Evolutionary conservation across 2,113 vertebrate genomes (phyloP).

Genomic region (Condylura cristata): DNA sequence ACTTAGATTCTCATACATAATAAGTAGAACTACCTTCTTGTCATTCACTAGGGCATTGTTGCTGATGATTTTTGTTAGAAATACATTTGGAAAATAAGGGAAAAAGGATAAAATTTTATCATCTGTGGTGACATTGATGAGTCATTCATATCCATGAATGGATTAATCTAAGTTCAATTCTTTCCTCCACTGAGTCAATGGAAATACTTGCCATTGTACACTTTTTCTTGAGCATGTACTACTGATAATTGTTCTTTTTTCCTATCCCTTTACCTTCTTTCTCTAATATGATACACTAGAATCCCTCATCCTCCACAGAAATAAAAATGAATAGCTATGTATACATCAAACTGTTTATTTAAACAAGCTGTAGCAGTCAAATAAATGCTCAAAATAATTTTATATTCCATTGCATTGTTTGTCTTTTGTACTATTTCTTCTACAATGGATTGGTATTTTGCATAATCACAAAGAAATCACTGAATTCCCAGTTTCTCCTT

Average conservation of each 20-base stretch:
- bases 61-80: constrained; percentile 35
- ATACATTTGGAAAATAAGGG: not conserved
- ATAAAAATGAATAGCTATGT: not conserved
- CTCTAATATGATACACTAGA: not conserved
- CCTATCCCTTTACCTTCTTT: not conserved
- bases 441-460: no score
- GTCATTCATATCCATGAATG: not conserved
- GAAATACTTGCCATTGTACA: not conserved
- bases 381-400: not conserved
- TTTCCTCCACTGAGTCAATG: not conserved
- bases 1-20: not conserved
- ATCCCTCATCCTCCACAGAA: not conserved
- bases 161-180: not conserved
- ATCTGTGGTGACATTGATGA: not conserved
- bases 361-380: not conserved
- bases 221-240: not conserved
- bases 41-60: not conserved
- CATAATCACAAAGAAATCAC: not conserved
- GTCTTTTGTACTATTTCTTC: not conserved
- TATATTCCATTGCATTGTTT: not conserved
- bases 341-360: not conserved
- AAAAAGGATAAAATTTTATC: not conserved
- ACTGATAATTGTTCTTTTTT: not conserved
- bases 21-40: not conserved
- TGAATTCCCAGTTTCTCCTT: not conserved